These are phyloP conservation scores for Ibidorhyncha struthersii DNA, from an alignment of 2,113 vertebrate species.

Conservation along the genomic window DNA sequence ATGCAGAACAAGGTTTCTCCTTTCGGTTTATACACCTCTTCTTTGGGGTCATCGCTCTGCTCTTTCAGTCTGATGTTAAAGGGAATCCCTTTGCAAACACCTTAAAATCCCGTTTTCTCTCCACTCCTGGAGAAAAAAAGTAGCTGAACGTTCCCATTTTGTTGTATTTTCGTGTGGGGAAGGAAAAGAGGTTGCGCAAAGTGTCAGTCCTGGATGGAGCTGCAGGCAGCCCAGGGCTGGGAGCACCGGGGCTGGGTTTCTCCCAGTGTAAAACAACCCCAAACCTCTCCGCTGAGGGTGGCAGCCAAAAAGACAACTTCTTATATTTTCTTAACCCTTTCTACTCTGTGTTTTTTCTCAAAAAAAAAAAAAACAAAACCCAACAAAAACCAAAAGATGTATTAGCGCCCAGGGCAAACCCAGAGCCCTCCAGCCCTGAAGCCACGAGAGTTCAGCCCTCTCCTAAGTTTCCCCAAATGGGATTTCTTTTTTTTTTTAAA, in stretches of 20 bases:
- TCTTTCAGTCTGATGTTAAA: neutral
- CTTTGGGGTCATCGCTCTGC: neutral
- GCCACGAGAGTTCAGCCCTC: neutral
- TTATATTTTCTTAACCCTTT: neutral
- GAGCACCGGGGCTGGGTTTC: neutral
- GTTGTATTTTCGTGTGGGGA: neutral
- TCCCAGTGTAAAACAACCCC: neutral
- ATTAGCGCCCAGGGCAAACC: neutral
- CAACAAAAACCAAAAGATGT: no score
- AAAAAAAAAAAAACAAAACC: neutral
- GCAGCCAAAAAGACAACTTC: neutral
- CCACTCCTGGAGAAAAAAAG: neutral
- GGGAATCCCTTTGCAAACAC: neutral
- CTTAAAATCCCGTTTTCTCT: neutral
- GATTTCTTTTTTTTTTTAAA: neutral
- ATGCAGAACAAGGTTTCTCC: neutral
- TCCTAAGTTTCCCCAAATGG: neutral
- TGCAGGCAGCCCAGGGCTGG: neutral
- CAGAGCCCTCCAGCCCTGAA: accelerated
- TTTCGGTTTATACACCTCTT: neutral
- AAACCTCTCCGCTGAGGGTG: neutral
- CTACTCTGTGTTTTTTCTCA: neutral
- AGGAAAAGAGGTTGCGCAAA: neutral
- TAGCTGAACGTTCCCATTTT: neutral
- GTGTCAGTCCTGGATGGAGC: neutral